Conservation (phyloP, 2,888 invertebrate species). For the Branchipolynoe longqiensis region DNA sequence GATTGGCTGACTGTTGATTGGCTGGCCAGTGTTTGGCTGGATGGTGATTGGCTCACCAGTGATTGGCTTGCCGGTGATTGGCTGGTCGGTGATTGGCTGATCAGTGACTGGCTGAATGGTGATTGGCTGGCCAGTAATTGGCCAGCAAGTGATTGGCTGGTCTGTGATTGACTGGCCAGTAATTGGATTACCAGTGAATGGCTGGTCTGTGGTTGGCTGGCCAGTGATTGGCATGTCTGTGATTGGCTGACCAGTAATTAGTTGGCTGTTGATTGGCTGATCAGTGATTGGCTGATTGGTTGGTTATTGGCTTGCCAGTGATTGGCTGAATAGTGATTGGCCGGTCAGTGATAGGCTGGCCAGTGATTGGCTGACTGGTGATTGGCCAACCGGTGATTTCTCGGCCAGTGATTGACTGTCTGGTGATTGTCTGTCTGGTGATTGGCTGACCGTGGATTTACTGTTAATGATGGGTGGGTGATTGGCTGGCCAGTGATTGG, state of each 20-base stretch:
- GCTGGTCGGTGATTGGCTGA: too few species aligned
- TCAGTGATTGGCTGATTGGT: background rate
- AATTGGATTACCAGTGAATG: background rate
- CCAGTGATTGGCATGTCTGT: background rate
- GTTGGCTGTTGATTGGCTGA: background rate
- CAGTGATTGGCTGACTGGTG: background rate
- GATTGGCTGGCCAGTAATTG: too few species aligned
- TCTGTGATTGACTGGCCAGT: background rate
- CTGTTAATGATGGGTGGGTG: background rate
- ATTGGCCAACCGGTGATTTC: too few species aligned
- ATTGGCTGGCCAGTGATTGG: background rate
- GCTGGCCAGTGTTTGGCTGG: too few species aligned
- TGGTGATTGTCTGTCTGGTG: background rate
- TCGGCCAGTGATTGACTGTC: background rate
- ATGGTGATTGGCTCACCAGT: too few species aligned
- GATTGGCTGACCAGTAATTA: background rate
- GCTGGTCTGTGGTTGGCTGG: background rate
- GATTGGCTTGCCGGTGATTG: too few species aligned
- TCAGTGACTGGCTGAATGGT: too few species aligned
- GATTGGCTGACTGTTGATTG: too few species aligned
- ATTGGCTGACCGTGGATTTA: background rate
- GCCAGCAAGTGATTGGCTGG: background rate
- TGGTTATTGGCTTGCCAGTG: background rate
- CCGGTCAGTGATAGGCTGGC: background rate
- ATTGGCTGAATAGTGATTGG: background rate